These are phyloP conservation scores for Didymodactylos carnosus DNA, from an alignment of 2,888 invertebrate genomes.

Conservation along the genomic window DNA sequence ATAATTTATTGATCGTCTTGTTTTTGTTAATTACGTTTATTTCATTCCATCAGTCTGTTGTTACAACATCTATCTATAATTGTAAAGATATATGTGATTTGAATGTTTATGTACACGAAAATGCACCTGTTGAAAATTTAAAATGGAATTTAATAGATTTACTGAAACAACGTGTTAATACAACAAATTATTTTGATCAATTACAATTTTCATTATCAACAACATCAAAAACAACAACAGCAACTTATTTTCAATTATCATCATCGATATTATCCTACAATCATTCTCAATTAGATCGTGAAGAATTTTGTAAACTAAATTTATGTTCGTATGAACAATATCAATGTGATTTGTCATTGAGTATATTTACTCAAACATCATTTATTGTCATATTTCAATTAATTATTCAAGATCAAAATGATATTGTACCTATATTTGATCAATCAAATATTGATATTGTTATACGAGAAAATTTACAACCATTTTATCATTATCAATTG, in stretches of 20 bases:
- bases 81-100: background rate
- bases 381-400: background rate
- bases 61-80: no score
- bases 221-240: background rate
- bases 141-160: background rate
- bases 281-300: background rate
- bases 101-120: background rate
- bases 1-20: no score
- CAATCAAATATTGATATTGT: background rate
- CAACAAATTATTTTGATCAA: background rate
- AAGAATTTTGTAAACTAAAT: background rate
- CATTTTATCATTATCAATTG: background rate
- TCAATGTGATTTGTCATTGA: background rate
- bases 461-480: background rate
- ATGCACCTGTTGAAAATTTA: background rate
- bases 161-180: background rate
- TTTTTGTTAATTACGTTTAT: no score
- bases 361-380: background rate
- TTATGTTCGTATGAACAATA: background rate
- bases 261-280: background rate
- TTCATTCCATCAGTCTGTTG: no score
- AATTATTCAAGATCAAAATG: background rate
- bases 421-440: background rate
- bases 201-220: background rate
- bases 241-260: background rate